A percentile compares a stretch with the other conserved stretches of the same genome.
These are phyloP conservation scores for Masticophis lateralis DNA, from an alignment of 2,797 vertebrate species.

Conservation along the genomic window DNA sequence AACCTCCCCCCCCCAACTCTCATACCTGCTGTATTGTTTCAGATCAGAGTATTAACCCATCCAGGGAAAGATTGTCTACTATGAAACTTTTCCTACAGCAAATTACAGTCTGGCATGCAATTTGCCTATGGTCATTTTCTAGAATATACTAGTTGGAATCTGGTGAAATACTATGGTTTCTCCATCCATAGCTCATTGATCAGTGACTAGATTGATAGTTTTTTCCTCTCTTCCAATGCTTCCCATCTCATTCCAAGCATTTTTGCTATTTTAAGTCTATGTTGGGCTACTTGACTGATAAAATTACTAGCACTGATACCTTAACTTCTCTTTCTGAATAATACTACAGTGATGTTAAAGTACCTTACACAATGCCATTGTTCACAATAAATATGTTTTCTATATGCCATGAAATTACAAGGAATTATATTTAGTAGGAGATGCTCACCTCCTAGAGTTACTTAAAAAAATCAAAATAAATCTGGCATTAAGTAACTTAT, in stretches of 20 bases:
- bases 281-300: not conserved
- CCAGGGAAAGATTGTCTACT: not conserved
- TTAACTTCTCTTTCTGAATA: not conserved
- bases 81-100: not conserved
- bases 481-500: constrained; percentile 29
- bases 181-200: not conserved
- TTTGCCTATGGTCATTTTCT: not conserved
- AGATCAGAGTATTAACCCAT: not conserved
- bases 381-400: not conserved
- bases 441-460: not conserved
- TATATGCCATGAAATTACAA: not conserved
- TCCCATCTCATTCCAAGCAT: not conserved
- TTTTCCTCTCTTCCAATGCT: not conserved
- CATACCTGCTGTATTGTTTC: not conserved
- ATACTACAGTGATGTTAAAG: not conserved
- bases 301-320: not conserved
- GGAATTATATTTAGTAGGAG: not conserved
- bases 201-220: not conserved
- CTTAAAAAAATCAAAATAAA: constrained; percentile 1
- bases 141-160: not conserved
- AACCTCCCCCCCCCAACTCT: fast-evolving
- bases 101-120: not conserved
- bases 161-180: not conserved
- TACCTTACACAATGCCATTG: not conserved
- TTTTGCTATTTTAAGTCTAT: not conserved